These are phyloP conservation scores for Bombyx mori DNA, from an alignment of 1,140 invertebrate genomes.

Conservation along the genomic window DNA sequence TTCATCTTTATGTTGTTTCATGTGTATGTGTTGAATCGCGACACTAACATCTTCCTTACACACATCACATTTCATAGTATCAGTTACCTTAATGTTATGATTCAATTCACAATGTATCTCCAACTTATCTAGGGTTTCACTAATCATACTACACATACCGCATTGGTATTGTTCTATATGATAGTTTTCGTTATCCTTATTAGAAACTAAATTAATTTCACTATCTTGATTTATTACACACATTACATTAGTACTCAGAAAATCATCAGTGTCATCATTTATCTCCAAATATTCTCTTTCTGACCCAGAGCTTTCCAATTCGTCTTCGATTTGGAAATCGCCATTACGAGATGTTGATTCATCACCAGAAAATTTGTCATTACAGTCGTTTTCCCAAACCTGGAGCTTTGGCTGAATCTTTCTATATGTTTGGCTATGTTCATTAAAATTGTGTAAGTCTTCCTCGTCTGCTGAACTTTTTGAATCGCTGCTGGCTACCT, in stretches of 20 bases:
- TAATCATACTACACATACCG: background rate
- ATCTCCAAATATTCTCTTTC: constrained; percentile 6
- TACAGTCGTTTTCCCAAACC: too few species aligned
- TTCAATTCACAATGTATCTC: constrained; percentile 5
- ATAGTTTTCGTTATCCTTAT: constrained; percentile 6
- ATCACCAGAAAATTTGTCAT: too few species aligned
- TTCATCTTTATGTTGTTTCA: constrained; percentile 13
- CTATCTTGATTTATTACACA: too few species aligned
- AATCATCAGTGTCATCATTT: background rate
- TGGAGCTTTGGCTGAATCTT: too few species aligned
- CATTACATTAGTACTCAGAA: too few species aligned
- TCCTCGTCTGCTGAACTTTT: too few species aligned
- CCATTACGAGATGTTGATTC: too few species aligned
- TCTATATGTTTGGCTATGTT: too few species aligned
- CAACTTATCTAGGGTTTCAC: constrained; percentile 1
- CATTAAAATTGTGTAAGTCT: too few species aligned
- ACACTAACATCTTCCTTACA: constrained; percentile 7
- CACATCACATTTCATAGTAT: constrained; percentile 9
- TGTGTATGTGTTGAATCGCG: constrained; percentile 7
- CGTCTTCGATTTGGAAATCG: too few species aligned
- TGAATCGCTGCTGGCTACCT: too few species aligned
- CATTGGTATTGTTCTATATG: background rate
- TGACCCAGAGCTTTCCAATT: background rate
- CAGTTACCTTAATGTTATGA: constrained; percentile 1
- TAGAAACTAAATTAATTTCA: background rate